Percentiles rank a stretch among this genome's conserved stretches.
Evolutionary conservation across 53 echinoderm and acorn worm genomes (phyloP).

Genomic region (Hippasteria phrygiana): DNA sequence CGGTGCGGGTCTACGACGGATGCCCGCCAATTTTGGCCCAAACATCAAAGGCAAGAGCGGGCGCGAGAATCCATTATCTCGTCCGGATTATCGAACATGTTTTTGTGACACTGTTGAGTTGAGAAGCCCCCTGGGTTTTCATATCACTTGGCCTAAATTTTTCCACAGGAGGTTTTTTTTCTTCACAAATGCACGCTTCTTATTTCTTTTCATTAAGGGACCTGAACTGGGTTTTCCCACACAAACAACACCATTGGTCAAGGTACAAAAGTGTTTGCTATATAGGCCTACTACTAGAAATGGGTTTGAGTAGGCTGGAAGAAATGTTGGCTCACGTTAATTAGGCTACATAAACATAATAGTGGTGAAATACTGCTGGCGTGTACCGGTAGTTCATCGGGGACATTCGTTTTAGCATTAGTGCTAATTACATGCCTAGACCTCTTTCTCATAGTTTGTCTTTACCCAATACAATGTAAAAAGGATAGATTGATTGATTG

Average conservation of each 20-base stretch:
- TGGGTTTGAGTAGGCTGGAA: neutral
- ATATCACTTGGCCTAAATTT: constrained; percentile 63
- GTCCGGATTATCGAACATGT: constrained; percentile 68
- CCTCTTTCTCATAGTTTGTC: no score
- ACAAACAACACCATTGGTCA: neutral
- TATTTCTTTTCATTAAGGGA: constrained; percentile 8
- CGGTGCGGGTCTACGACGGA: constrained; percentile 14
- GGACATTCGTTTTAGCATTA: no score
- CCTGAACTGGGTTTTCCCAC: neutral
- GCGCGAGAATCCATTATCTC: constrained; percentile 68
- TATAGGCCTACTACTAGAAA: no score
- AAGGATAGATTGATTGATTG: no score
- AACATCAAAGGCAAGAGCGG: constrained; percentile 53
- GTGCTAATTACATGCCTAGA: no score
- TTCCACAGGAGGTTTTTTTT: neutral
- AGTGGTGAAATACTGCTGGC: no score
- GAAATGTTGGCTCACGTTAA: no score
- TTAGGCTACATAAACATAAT: no score
- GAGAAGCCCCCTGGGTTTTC: constrained; percentile 36
- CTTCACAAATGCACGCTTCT: neutral
- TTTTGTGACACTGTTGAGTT: constrained; percentile 66
- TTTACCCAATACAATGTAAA: no score
- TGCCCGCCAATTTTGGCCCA: constrained; percentile 56
- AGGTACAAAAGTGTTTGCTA: no score
- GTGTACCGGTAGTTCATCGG: no score